phyloP scores from a whole-genome alignment of 2,113 vertebrate species.

The Cacatua alba region DNA sequence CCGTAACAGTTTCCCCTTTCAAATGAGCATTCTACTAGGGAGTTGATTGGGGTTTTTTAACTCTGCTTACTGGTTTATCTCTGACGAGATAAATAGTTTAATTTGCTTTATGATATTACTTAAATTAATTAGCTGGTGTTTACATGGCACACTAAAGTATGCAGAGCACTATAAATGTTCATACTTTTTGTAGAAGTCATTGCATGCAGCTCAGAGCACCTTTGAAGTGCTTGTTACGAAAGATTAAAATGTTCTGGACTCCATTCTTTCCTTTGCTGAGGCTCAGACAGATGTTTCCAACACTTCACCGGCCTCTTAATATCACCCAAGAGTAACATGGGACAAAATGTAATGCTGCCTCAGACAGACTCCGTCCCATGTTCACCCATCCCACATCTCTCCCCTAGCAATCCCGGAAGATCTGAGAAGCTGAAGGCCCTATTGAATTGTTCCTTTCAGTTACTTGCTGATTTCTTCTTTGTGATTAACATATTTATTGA shows the following conservation, averaged over 20 bases:
- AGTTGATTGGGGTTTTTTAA: neutral
- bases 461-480: neutral
- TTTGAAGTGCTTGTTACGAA: neutral
- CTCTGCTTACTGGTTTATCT: neutral
- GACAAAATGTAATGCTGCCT: neutral
- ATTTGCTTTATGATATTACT: neutral
- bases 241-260: neutral
- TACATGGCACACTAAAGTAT: neutral
- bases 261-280: neutral
- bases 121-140: constrained; percentile 24
- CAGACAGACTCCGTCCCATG: neutral
- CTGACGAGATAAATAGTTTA: neutral
- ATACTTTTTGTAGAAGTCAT: neutral
- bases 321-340: neutral
- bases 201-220: neutral
- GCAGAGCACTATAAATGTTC: neutral
- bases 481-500: neutral
- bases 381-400: neutral
- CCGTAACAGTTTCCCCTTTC: neutral
- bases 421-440: neutral
- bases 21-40: neutral
- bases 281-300: neutral
- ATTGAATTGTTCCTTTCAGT: neutral
- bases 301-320: neutral
- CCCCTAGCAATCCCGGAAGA: neutral